phyloP scores from a whole-genome alignment of 92 coral and sea anemone species.

The Blastomussa wellsi region DNA sequence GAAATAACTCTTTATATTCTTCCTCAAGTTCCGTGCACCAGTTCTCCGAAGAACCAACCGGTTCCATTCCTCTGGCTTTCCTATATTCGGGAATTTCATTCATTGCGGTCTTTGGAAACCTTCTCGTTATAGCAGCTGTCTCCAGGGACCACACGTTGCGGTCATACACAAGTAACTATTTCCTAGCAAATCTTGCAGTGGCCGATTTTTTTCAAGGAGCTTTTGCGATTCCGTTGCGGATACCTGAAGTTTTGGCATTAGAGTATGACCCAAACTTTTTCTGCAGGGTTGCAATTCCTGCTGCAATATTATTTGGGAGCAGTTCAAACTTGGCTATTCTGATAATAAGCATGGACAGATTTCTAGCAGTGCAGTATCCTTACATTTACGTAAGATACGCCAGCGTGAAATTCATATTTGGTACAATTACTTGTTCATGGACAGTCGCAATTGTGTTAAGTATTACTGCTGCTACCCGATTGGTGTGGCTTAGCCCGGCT shows the following conservation, averaged over 20 bases:
- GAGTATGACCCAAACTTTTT: slow-evolving; percentile 10
- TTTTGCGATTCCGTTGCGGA: slow-evolving; percentile 58
- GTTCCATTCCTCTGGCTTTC: slow-evolving; percentile 20
- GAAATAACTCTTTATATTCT: slow-evolving; percentile 3
- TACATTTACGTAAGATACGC: slow-evolving; percentile 31
- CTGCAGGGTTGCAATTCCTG: slow-evolving; percentile 62
- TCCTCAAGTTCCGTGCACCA: background rate
- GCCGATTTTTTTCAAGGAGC: slow-evolving; percentile 77
- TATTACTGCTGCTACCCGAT: slow-evolving; percentile 39
- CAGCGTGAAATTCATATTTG: slow-evolving; percentile 3
- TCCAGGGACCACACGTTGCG: slow-evolving; percentile 38
- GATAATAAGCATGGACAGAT: slow-evolving; percentile 62
- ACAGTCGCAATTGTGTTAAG: slow-evolving; percentile 39
- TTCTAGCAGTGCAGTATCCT: slow-evolving; percentile 60
- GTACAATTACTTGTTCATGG: slow-evolving; percentile 42
- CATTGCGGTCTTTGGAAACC: slow-evolving; percentile 60
- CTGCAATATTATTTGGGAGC: slow-evolving; percentile 63
- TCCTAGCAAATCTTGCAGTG: slow-evolving; percentile 65
- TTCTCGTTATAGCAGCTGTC: slow-evolving; percentile 62
- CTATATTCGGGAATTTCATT: slow-evolving; percentile 27
- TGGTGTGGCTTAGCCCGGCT: slow-evolving; percentile 34
- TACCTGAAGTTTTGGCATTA: slow-evolving; percentile 46
- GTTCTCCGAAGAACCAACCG: background rate
- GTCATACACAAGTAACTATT: slow-evolving; percentile 52
- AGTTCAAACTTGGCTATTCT: slow-evolving; percentile 67